phyloP scores from a whole-genome alignment of 1,140 invertebrate species.

The Pseudomyrmex gracilis region DNA sequence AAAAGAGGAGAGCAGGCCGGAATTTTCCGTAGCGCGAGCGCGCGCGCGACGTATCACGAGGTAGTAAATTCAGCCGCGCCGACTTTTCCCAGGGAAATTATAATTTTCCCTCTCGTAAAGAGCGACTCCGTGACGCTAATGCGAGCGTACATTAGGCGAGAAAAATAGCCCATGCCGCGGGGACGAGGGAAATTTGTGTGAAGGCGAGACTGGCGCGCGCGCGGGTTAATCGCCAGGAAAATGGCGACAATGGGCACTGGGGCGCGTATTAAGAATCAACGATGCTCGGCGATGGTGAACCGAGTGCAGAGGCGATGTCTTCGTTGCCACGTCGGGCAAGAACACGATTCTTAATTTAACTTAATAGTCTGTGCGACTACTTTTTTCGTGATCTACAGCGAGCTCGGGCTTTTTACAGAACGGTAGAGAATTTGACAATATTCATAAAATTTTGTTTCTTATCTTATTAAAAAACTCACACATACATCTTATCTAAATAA shows the following conservation, averaged over 20 bases:
- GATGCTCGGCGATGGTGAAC: slow-evolving; percentile 50
- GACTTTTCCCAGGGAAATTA: slow-evolving; percentile 81
- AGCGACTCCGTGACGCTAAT: slow-evolving; percentile 81
- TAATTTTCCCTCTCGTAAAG: slow-evolving; percentile 82
- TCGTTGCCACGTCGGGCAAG: slow-evolving; percentile 32
- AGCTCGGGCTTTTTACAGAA: neutral
- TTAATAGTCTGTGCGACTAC: slow-evolving; percentile 14
- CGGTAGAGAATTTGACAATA: neutral
- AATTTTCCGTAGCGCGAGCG: slow-evolving; percentile 56
- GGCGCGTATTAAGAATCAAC: slow-evolving; percentile 72
- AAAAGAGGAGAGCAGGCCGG: neutral
- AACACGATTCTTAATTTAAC: slow-evolving; percentile 45
- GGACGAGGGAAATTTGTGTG: slow-evolving; percentile 76
- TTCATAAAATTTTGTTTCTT: neutral
- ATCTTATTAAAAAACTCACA: neutral
- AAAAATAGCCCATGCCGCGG: slow-evolving; percentile 77
- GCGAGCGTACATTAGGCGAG: slow-evolving; percentile 83
- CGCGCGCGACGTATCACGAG: slow-evolving; percentile 75
- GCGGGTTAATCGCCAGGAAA: slow-evolving; percentile 82
- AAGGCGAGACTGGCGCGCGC: slow-evolving; percentile 73
- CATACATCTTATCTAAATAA: neutral
- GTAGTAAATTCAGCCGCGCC: slow-evolving; percentile 78
- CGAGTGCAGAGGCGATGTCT: slow-evolving; percentile 36
- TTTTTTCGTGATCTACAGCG: neutral
- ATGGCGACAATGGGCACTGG: slow-evolving; percentile 76